Base-by-base conservation (phyloP, 2,797 vertebrate species). In the Takifugu ocellatus region DNA sequence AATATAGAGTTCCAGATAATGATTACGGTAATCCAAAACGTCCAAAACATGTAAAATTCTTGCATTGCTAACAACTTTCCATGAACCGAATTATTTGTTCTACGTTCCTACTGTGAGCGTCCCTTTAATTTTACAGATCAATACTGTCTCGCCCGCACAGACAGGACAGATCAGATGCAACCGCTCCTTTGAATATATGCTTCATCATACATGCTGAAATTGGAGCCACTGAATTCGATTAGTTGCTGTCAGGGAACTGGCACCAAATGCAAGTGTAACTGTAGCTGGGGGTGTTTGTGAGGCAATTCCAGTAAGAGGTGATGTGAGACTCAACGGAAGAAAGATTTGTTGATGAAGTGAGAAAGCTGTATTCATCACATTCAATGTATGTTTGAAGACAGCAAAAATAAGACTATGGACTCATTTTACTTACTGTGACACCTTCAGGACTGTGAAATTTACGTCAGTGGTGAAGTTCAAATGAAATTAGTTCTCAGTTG, bases 191-290 rank as follows among this genome's bases (percentile, higher is more conserved):
- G 17, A 1, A 31, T 25, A 47, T 51, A 36, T 12, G 8, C 10
- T 33, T 33, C 31, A 33, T 33, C 31, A 33, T 33, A 9, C 1
- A 10, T 55, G 60, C 42, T 50, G 51, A 60, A 49, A 60, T 49
- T 0, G 0, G n/a, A 57, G 49, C 24, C 25, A 6, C 43, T 52
- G n/a, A 5, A 44, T 17, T 52, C 44, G 59, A 51, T 58, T 39
- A 39, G 11, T 42, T 58, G 21, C 51, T 39, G 59, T 59, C 33
- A 3, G 43, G 43, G 43, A n/a, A 44, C 42, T 48, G 26, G 17
- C 45, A 46, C 17, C 43, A 16, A 44, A 44, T 44, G 43, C 43
- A 16, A 44, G n/a, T 44, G 43, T 44, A 44, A 44, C 43, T 44
- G n/a, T 16, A 44, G 15, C 43, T 17, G 15, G n/a, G 43, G 5